phyloP scores from a whole-genome alignment of 1,140 invertebrate genomes.

The Andricus grossulariae region DNA sequence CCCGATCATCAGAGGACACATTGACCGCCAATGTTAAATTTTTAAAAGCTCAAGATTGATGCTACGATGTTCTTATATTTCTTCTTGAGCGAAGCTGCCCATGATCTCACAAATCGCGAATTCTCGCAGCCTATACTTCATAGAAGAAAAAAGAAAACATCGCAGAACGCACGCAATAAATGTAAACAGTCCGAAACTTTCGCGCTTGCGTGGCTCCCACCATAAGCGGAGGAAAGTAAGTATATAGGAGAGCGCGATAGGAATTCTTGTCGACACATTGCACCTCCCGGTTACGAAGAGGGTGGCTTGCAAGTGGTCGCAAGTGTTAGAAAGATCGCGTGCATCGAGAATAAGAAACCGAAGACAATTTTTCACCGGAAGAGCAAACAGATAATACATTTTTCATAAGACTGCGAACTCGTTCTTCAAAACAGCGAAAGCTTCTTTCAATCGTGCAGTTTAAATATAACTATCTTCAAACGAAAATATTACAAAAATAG shows the following conservation, averaged over 20 bases:
- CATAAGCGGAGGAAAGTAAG: slow-evolving; percentile 47
- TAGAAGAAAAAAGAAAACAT: slow-evolving; percentile 14
- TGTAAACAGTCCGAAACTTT: slow-evolving; percentile 42
- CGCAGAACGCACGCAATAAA: neutral
- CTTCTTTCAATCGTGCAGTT: neutral
- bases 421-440: neutral
- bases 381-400: neutral
- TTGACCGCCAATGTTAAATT: too few species aligned
- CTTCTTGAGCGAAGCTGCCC: neutral
- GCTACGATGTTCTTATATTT: neutral
- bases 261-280: slow-evolving; percentile 45
- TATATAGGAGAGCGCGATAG: slow-evolving; percentile 51
- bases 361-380: neutral
- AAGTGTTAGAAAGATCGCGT: slow-evolving; percentile 2
- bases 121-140: neutral
- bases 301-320: slow-evolving; percentile 10
- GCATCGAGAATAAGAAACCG: neutral
- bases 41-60: neutral
- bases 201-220: slow-evolving; percentile 51
- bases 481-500: neutral
- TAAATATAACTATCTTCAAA: neutral
- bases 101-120: slow-evolving; percentile 4
- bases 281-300: slow-evolving; percentile 32
- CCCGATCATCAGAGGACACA: too few species aligned
- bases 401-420: neutral